Evolutionary conservation across 2,797 vertebrate species (phyloP), one percentile per base, ranked within the genome.

Genomic region (Lates japonicus): DNA sequence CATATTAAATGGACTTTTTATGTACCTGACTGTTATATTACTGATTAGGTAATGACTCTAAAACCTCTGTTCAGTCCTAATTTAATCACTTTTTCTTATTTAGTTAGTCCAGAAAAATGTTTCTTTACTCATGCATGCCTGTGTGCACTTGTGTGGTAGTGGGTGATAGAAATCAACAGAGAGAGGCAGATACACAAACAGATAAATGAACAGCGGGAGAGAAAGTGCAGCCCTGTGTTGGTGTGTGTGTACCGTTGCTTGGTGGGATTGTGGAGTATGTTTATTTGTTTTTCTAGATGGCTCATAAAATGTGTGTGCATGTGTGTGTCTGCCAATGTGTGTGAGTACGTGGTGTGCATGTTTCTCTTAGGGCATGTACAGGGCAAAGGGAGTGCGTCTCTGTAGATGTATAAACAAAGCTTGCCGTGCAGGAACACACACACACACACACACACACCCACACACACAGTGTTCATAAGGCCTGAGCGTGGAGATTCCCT

Each of bases 271-370:
- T 70, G 61, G 51, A 70, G 69, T 85, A 81, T 92, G 83, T 90
- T 87, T 89, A 85, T 94, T 92, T 93, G 76, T 78, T 84, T 91
- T 85, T 80, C 54, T 55, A 73, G 76, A 84, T 74, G 69, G 72
- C 78, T 86, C 82, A 87, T 88, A 84, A 83, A 85, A 52, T 73
- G 55, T 73, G 65, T 78, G 41, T 39, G 17, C 64, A 33, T 70
- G 63, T 48, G 62, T 63, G 42, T 35, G 17, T 77, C 11, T 60
- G 68, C 64, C 58, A 58, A 14, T 81, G 54, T 78, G 76, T 48
- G 57, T 31, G 54, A 39, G 78, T 64, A 35, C 72, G 70, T 35
- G 52, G 44, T 51, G 61, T 55, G 81, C 55, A 52, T 83, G 78
- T 78, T 81, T 87, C 55, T 78, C 76, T 65, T 13, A 65, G 87